These are phyloP conservation scores for Acipenser oxyrinchus DNA, from an alignment of 2,797 vertebrate species.

Conservation along the genomic window DNA sequence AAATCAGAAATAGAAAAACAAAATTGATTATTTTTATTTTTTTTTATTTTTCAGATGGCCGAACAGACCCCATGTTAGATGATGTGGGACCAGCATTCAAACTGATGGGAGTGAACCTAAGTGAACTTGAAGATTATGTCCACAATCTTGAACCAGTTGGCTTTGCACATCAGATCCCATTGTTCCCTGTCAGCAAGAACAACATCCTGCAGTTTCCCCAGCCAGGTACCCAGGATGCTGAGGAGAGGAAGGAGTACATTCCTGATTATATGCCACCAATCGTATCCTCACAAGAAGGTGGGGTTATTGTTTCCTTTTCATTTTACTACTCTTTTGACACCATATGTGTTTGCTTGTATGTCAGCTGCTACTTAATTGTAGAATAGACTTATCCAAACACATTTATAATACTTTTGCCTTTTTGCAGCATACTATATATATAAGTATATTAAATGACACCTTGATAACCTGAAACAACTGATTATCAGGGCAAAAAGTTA, in stretches of 20 bases:
- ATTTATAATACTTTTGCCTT: too few relatives aligned
- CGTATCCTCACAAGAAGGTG: constrained; percentile 95
- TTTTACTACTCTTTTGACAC: constrained; percentile 5
- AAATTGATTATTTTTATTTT: not conserved
- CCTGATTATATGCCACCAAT: constrained; percentile 89
- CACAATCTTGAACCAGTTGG: constrained; percentile 92
- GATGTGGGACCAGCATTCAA: constrained; percentile 92
- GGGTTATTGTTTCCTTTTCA: constrained; percentile 20
- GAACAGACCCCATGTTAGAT: constrained; percentile 90
- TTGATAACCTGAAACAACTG: too few relatives aligned
- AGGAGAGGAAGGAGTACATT: constrained; percentile 93
- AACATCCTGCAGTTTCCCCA: constrained; percentile 93
- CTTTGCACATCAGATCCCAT: constrained; percentile 84
- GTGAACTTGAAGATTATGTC: constrained; percentile 94
- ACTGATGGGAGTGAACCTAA: constrained; percentile 86
- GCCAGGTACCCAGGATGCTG: constrained; percentile 75
- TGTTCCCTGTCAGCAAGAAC: constrained; percentile 92
- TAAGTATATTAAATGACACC: too few relatives aligned
- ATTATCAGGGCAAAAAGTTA: too few relatives aligned
- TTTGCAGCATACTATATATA: too few relatives aligned
- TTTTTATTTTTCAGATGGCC: constrained; percentile 68
- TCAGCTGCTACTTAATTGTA: constrained; percentile 1
- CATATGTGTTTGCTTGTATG: constrained; percentile 29
- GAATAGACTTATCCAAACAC: too few relatives aligned
- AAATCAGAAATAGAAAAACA: too few relatives aligned